Evolutionary conservation across 2,888 invertebrate species (phyloP).

Genomic region (Lepeophtheirus nordmannii): DNA sequence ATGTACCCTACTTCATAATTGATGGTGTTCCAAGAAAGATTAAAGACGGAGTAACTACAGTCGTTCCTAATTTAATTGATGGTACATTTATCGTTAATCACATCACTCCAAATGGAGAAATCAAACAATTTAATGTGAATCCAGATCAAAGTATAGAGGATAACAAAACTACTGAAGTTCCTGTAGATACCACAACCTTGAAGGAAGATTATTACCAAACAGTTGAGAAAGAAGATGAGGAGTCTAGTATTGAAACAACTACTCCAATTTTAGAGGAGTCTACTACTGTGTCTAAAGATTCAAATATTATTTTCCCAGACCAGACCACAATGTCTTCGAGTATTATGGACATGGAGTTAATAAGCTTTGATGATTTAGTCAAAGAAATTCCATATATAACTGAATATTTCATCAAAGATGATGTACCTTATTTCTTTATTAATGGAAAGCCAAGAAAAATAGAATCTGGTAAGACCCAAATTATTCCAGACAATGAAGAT

Average conservation of each 20-base stretch:
- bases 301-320: background rate
- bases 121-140: background rate
- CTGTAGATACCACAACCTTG: background rate
- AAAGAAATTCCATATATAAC: background rate
- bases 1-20: background rate
- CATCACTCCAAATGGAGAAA: constrained; percentile 1
- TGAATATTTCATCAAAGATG: background rate
- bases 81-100: background rate
- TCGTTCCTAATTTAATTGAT: background rate
- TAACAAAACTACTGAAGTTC: too few species aligned
- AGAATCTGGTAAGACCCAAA: background rate
- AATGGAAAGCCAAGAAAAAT: background rate
- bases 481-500: background rate
- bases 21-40: background rate
- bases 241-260: background rate
- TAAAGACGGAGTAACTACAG: background rate
- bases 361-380: background rate
- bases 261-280: background rate
- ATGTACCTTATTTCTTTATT: background rate
- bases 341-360: background rate
- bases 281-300: background rate
- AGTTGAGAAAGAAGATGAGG: background rate
- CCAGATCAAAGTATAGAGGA: background rate
- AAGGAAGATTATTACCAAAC: background rate
- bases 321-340: background rate